phyloP scores from a whole-genome alignment of 1,140 invertebrate species.

The Drosophila nasuta region DNA sequence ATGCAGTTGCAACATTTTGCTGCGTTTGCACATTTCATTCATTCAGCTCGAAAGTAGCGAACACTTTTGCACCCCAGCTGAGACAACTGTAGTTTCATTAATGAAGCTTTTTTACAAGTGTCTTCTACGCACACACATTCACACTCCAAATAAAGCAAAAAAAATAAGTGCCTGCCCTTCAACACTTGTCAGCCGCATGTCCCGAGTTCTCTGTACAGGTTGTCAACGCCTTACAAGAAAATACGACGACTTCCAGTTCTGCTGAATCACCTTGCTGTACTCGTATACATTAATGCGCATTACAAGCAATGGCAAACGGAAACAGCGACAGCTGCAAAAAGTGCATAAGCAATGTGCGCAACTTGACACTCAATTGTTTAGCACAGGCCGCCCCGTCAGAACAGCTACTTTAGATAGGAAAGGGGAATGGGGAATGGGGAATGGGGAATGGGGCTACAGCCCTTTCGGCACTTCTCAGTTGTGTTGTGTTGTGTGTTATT shows the following conservation, averaged over 20 bases:
- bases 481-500: slow-evolving; percentile 8
- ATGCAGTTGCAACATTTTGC: slow-evolving; percentile 18
- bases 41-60: slow-evolving; percentile 41
- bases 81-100: slow-evolving; percentile 35
- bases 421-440: no score
- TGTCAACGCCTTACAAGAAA: slow-evolving; percentile 36
- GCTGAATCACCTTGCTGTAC: slow-evolving; percentile 62
- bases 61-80: slow-evolving; percentile 27
- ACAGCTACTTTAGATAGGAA: background rate
- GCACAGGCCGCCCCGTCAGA: background rate
- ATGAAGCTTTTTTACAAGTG: slow-evolving; percentile 19
- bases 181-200: slow-evolving; percentile 46
- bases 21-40: slow-evolving; percentile 45
- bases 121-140: slow-evolving; percentile 12
- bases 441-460: background rate
- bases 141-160: slow-evolving; percentile 24
- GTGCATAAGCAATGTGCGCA: slow-evolving; percentile 55
- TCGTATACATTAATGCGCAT: slow-evolving; percentile 50
- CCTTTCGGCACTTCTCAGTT: slow-evolving; percentile 19
- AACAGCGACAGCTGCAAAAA: slow-evolving; percentile 30
- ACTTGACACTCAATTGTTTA: slow-evolving; percentile 69
- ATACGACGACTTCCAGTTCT: slow-evolving; percentile 31
- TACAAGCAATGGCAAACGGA: slow-evolving; percentile 9
- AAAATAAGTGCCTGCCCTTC: slow-evolving; percentile 55
- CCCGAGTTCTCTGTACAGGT: slow-evolving; percentile 19